Percentiles rank a stretch among this genome's conserved stretches.
Evolutionary conservation across 2,113 vertebrate genomes (phyloP).

Genomic region (Phalacrocorax carbo): DNA sequence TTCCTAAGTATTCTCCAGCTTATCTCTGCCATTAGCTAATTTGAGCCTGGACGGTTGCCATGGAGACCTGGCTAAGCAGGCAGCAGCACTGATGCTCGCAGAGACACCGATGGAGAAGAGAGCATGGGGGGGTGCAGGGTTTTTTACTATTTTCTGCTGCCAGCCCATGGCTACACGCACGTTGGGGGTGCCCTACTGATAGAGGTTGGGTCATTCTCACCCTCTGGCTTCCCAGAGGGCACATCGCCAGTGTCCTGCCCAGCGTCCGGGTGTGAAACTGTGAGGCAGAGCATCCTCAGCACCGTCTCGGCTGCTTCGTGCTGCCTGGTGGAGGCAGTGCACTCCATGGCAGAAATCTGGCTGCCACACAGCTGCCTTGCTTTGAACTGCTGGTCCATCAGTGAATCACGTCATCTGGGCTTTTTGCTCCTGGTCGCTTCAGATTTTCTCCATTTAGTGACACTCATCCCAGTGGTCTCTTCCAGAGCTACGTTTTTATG

Average conservation of each 20-base stretch:
- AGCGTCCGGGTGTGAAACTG: neutral
- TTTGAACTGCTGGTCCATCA: neutral
- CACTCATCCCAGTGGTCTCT: neutral
- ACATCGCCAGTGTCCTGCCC: neutral
- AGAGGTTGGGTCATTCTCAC: neutral
- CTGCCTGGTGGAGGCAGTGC: neutral
- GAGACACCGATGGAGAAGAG: neutral
- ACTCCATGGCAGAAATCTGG: rapidly evolving
- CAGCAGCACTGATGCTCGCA: neutral
- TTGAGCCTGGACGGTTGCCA: neutral
- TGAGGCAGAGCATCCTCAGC: neutral
- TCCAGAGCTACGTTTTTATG: neutral
- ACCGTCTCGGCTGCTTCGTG: rapidly evolving
- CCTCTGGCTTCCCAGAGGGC: neutral
- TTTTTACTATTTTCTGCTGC: neutral
- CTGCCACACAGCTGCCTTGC: neutral
- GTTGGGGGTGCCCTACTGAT: rapidly evolving
- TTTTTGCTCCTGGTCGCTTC: neutral
- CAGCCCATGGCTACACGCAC: neutral
- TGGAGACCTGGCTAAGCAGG: neutral
- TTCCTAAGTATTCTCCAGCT: neutral
- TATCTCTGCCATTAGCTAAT: neutral
- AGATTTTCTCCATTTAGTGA: neutral
- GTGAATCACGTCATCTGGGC: rapidly evolving
- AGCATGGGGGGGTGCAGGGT: neutral